Conservation (phyloP, 2,797 vertebrate species). For the Poeciliopsis turneri region DNA sequence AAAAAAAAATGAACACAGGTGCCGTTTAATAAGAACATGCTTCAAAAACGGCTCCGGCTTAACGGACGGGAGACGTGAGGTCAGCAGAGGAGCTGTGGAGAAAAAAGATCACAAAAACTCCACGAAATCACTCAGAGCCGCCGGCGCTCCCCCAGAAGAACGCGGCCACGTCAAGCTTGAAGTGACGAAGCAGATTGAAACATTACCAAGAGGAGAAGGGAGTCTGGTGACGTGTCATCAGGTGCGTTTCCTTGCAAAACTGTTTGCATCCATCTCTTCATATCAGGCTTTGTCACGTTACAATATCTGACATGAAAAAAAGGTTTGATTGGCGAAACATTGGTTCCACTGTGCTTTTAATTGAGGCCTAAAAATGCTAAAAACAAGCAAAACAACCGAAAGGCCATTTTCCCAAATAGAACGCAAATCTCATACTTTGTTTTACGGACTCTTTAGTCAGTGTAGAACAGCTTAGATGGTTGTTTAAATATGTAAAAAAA, state of each 20-base stretch:
- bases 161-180: slow-evolving; percentile 19
- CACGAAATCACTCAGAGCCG: slow-evolving; percentile 68
- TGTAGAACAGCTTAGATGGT: not conserved
- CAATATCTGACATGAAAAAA: not conserved
- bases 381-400: too few relatives aligned
- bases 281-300: not conserved
- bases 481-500: not conserved
- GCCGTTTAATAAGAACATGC: slow-evolving; percentile 75
- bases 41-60: slow-evolving; percentile 67
- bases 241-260: slow-evolving; percentile 1
- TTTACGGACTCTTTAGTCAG: not conserved
- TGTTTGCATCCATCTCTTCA: not conserved
- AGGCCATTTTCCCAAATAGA: too few relatives aligned
- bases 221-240: slow-evolving; percentile 64
- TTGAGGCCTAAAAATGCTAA: too few relatives aligned
- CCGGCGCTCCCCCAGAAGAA: slow-evolving; percentile 61
- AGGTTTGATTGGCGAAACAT: not conserved
- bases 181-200: slow-evolving; percentile 68
- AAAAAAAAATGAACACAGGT: slow-evolving; percentile 70
- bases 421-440: too few relatives aligned
- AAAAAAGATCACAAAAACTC: slow-evolving; percentile 72
- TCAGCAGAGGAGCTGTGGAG: slow-evolving; percentile 58
- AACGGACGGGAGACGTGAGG: slow-evolving; percentile 74
- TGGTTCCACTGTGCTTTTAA: not conserved
- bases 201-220: slow-evolving; percentile 29